A percentile compares a stretch with the other conserved stretches of the same genome.
Conservation (phyloP, 2,113 vertebrate genomes). For the Etia nguti region DNA sequence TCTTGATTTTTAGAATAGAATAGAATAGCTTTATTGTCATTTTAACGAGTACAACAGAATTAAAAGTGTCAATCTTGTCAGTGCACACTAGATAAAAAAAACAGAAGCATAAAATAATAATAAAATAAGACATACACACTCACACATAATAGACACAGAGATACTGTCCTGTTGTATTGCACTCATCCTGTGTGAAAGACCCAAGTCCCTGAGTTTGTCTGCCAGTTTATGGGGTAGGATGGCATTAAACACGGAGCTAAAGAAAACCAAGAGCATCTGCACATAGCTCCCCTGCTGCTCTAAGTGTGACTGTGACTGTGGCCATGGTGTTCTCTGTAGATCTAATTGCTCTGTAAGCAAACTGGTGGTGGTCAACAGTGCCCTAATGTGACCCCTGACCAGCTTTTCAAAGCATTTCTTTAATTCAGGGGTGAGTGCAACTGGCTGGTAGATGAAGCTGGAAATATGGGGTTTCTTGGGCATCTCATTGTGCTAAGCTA, state of each 20-base stretch:
- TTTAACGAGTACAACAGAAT: background rate
- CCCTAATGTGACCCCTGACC: too few species aligned
- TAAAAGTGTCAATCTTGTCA: background rate
- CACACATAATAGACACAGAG: background rate
- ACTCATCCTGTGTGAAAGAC: background rate
- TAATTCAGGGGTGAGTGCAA: rapidly evolving
- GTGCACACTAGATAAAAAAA: background rate
- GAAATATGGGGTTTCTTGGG: background rate
- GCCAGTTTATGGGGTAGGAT: background rate
- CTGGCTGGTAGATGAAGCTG: too few species aligned
- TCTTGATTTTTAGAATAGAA: too few species aligned
- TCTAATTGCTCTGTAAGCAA: rapidly evolving
- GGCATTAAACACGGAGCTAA: background rate
- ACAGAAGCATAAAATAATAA: background rate
- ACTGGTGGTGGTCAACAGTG: rapidly evolving
- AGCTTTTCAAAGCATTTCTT: rapidly evolving
- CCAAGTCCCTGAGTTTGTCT: background rate
- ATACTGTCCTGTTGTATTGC: background rate
- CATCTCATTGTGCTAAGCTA: rapidly evolving
- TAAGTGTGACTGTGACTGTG: background rate
- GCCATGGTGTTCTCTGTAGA: background rate
- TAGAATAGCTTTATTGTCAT: background rate
- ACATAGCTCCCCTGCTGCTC: background rate
- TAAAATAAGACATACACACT: rapidly evolving
- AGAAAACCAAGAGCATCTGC: rapidly evolving